Conservation (phyloP, 2,888 invertebrate genomes). For the Agrochola lota region DNA sequence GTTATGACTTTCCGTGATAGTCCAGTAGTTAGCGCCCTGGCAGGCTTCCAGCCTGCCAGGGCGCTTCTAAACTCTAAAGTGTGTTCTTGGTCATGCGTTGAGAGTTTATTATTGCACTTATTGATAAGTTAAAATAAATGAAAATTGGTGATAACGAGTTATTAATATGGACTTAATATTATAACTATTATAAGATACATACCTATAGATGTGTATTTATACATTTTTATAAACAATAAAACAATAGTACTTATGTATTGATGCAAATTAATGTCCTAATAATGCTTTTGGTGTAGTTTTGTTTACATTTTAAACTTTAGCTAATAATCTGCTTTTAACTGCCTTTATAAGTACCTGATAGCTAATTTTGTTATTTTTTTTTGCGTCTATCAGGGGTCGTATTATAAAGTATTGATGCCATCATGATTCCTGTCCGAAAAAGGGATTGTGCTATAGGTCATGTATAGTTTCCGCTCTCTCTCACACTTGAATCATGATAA, state of each 20-base stretch:
- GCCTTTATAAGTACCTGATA: slow-evolving; percentile 47
- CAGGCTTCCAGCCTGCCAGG: no score
- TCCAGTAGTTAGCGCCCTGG: not conserved
- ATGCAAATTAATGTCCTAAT: slow-evolving; percentile 3
- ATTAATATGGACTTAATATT: slow-evolving; percentile 9
- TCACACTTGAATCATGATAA: not conserved
- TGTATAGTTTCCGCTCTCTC: not conserved
- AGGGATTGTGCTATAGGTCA: not conserved
- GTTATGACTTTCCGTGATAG: no score
- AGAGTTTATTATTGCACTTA: not conserved
- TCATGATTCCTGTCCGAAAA: not conserved
- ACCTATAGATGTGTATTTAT: slow-evolving; percentile 22
- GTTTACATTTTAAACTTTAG: not conserved
- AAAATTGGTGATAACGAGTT: slow-evolving; percentile 41
- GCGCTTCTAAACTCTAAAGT: not conserved
- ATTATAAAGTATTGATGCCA: not conserved
- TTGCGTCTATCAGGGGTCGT: not conserved
- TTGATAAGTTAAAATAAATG: slow-evolving; percentile 32
- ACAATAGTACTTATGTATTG: not conserved
- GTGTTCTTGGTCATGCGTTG: not conserved
- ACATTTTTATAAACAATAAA: slow-evolving; percentile 28
- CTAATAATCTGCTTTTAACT: not conserved
- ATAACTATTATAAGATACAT: slow-evolving; percentile 9
- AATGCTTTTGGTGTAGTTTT: not conserved
- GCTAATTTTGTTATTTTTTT: not conserved